Conservation (phyloP, 2,113 vertebrate genomes). For the Oxyura jamaicensis region DNA sequence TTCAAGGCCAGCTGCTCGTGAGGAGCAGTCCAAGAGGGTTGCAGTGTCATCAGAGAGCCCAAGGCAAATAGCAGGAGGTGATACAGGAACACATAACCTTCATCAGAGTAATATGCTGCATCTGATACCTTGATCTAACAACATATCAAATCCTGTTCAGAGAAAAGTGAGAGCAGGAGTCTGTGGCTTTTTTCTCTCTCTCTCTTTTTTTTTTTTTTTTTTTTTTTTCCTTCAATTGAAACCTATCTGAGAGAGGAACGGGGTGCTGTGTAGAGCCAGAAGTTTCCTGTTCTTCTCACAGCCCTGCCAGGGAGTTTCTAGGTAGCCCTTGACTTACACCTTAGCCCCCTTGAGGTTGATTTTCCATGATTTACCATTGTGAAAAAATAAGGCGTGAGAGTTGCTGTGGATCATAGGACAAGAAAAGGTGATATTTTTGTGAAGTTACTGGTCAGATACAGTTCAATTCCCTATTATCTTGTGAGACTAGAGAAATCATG, state of each 20-base stretch:
- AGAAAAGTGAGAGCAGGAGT: neutral
- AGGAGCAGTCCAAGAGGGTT: neutral
- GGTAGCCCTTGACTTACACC: neutral
- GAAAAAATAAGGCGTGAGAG: neutral
- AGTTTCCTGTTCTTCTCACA: neutral
- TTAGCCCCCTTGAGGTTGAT: neutral
- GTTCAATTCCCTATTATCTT: neutral
- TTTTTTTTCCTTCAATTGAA: neutral
- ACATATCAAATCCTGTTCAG: neutral
- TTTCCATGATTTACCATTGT: constrained; percentile 4
- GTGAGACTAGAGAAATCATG: neutral
- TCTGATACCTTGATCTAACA: constrained; percentile 6
- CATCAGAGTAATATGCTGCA: neutral
- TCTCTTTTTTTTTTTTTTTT: too few relatives aligned
- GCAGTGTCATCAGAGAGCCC: neutral
- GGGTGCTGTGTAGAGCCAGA: neutral
- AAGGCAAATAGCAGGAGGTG: neutral
- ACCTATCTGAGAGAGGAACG: constrained; percentile 19
- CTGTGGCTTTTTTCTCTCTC: neutral
- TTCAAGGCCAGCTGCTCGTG: neutral
- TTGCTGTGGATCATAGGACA: neutral
- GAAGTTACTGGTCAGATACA: neutral
- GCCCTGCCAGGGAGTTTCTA: neutral
- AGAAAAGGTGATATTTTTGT: neutral
- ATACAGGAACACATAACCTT: neutral